Percentiles rank a stretch among this genome's conserved stretches.
These are phyloP conservation scores for chimpanzee (Pan troglodytes) DNA, from an alignment of 2,113 vertebrate genomes.

Conservation along the genomic window DNA sequence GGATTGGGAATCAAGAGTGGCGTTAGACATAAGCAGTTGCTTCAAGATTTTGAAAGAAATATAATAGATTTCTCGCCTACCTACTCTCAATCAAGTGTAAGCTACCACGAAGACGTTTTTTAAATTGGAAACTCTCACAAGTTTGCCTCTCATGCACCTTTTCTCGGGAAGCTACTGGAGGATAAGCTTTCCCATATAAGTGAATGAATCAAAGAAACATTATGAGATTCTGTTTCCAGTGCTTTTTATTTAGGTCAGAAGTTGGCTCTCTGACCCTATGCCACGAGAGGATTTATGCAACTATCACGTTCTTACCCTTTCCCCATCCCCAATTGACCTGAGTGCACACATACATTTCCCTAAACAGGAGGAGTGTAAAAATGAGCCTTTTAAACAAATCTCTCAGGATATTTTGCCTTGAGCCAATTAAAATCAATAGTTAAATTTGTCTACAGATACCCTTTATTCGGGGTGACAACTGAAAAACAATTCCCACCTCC, in stretches of 20 bases:
- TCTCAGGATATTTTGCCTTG: neutral
- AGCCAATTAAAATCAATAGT: neutral
- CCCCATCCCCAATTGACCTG: neutral
- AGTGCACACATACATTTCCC: neutral
- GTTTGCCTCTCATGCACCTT: neutral
- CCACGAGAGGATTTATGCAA: neutral
- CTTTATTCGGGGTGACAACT: neutral
- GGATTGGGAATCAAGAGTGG: neutral
- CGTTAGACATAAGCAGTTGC: neutral
- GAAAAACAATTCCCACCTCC: neutral
- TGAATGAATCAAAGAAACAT: neutral
- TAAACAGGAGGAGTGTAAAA: neutral
- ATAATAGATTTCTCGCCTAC: neutral
- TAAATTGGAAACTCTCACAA: neutral
- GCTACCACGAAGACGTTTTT: neutral
- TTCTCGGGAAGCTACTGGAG: neutral
- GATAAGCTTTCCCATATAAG: neutral
- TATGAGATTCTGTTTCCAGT: neutral
- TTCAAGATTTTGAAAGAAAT: conserved; percentile 21
- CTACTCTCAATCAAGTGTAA: neutral
- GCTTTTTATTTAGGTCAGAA: neutral
- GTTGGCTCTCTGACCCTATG: neutral
- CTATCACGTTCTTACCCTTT: neutral
- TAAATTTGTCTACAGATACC: neutral
- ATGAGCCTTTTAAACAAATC: neutral